A percentile compares a stretch with the other conserved stretches of the same genome.
Conservation (phyloP, 2,113 vertebrate species). For the Bambusicola thoracicus region DNA sequence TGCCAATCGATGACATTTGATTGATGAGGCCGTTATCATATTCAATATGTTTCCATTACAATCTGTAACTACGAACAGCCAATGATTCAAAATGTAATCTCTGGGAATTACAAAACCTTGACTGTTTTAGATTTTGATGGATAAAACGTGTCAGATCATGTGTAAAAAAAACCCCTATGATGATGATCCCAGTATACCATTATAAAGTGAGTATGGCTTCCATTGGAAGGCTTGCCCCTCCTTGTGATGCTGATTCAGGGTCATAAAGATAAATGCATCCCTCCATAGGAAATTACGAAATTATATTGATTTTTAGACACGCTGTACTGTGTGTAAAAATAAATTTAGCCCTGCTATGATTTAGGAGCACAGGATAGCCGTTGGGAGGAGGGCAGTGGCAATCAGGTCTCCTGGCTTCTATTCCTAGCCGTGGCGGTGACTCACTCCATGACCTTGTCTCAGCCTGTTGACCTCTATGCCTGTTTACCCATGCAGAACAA, state of each 20-base stretch:
- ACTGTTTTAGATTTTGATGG: constrained; percentile 11
- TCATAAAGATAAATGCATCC: constrained; percentile 16
- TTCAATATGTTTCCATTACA: constrained; percentile 25
- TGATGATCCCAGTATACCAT: neutral
- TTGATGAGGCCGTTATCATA: constrained; percentile 34
- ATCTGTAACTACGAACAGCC: neutral
- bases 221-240: neutral
- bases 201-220: constrained; percentile 13
- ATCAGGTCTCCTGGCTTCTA: constrained; percentile 41
- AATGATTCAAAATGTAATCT: constrained; percentile 18
- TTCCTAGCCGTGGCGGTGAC: constrained; percentile 24
- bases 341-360: neutral
- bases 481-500: neutral
- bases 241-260: constrained; percentile 9
- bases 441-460: constrained; percentile 23
- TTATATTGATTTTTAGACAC: constrained; percentile 40
- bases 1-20: constrained; percentile 4
- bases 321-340: neutral
- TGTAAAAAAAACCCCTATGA: constrained; percentile 28
- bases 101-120: constrained; percentile 22
- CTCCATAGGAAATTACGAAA: neutral
- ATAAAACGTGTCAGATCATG: constrained; percentile 16
- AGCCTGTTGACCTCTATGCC: constrained; percentile 47
- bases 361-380: neutral
- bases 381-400: neutral